Evolutionary conservation across 64 coral and sea anemone genomes (phyloP).

Genomic region (Acropora tenuis): DNA sequence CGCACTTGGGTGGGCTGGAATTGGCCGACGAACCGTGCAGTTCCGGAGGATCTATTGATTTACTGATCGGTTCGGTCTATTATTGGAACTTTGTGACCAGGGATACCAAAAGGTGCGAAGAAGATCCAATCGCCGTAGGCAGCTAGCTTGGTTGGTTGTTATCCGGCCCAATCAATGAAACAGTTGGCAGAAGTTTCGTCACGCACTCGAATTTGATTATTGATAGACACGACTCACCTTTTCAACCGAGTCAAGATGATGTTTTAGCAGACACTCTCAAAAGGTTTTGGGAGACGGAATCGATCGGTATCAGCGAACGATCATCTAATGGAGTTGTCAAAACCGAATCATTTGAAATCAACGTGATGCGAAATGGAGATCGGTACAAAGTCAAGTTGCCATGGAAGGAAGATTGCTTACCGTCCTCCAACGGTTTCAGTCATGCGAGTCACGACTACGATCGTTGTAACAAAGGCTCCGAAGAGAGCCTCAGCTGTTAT

Average conservation of each 20-base stretch:
- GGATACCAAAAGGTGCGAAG: background rate
- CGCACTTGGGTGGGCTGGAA: slow-evolving; percentile 38
- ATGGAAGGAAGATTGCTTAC: background rate
- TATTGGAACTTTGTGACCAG: slow-evolving; percentile 23
- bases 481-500: background rate
- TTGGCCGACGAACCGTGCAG: slow-evolving; percentile 16
- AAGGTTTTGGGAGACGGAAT: slow-evolving; percentile 36
- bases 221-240: background rate
- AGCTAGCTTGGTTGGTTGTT: slow-evolving; percentile 43
- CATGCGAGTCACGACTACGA: background rate
- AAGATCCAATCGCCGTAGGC: slow-evolving; percentile 18
- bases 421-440: slow-evolving; percentile 1
- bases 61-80: slow-evolving; percentile 21
- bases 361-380: slow-evolving; percentile 1
- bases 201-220: slow-evolving; percentile 46
- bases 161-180: slow-evolving; percentile 1
- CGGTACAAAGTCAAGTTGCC: slow-evolving; percentile 25
- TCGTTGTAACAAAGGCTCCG: background rate
- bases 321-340: background rate
- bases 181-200: background rate
- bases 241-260: slow-evolving; percentile 11
- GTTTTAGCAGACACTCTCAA: slow-evolving; percentile 6
- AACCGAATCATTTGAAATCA: slow-evolving; percentile 14
- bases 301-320: background rate
- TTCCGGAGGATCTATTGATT: slow-evolving; percentile 18